Evolutionary conservation across 2,888 invertebrate species (phyloP).

Genomic region (Caenorhabditis sp.): DNA sequence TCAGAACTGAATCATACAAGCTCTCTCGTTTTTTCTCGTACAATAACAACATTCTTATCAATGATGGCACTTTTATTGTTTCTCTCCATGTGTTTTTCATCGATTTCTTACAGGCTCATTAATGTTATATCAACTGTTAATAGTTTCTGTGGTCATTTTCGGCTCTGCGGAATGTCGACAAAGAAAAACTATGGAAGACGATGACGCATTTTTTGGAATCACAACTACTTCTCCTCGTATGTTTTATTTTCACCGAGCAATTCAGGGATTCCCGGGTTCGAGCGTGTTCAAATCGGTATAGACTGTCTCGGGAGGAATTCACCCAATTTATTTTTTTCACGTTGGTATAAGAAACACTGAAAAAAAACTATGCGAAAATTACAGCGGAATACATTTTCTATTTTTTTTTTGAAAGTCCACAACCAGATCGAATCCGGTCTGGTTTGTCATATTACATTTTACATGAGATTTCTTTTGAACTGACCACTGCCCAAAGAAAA

Average conservation of each 20-base stretch:
- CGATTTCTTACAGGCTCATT: neutral
- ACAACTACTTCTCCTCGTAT: slow-evolving; percentile 31
- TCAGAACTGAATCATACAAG: neutral
- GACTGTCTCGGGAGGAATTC: too few species aligned
- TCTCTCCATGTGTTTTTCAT: neutral
- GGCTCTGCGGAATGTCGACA: neutral
- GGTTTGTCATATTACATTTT: too few species aligned
- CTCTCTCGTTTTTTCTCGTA: neutral
- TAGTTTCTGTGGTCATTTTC: neutral
- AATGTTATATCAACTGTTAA: neutral
- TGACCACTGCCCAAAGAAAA: too few species aligned
- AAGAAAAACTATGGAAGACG: slow-evolving; percentile 1
- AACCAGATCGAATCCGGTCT: too few species aligned
- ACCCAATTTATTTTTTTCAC: too few species aligned
- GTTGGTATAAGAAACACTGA: too few species aligned
- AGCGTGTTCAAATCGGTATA: too few species aligned
- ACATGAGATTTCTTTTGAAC: too few species aligned
- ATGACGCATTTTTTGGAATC: slow-evolving; percentile 27
- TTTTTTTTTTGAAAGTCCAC: too few species aligned
- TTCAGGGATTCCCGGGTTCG: neutral
- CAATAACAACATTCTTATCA: too few species aligned
- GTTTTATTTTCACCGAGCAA: slow-evolving; percentile 3
- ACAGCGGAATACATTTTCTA: too few species aligned
- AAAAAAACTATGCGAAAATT: too few species aligned
- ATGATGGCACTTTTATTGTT: neutral